Evolutionary conservation across 1,140 invertebrate species (phyloP).

Genomic region (Caerostris darwini): DNA sequence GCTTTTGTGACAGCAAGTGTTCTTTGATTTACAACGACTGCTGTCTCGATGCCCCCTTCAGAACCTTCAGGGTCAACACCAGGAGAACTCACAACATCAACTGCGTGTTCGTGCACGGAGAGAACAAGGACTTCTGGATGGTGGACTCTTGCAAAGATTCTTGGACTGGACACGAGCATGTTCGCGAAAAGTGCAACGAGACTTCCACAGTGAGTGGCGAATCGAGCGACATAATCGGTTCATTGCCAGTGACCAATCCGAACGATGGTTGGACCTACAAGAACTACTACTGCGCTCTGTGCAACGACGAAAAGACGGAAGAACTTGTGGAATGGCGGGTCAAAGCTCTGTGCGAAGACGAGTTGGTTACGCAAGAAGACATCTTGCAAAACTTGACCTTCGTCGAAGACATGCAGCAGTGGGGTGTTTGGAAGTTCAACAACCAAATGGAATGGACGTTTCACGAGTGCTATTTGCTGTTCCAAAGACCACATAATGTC

Average conservation of each 20-base stretch:
- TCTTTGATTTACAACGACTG: slow-evolving; percentile 69
- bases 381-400: slow-evolving; percentile 58
- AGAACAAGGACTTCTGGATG: slow-evolving; percentile 71
- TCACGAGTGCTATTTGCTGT: slow-evolving; percentile 48
- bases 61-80: slow-evolving; percentile 32
- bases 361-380: not conserved
- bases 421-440: slow-evolving; percentile 58
- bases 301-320: slow-evolving; percentile 82
- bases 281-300: slow-evolving; percentile 84
- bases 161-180: slow-evolving; percentile 16
- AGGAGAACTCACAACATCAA: slow-evolving; percentile 2
- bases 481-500: slow-evolving; percentile 19
- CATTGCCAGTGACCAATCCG: slow-evolving; percentile 37
- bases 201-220: not conserved
- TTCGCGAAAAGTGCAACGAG: slow-evolving; percentile 42
- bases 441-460: not conserved
- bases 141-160: slow-evolving; percentile 46
- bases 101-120: slow-evolving; percentile 63
- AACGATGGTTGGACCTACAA: slow-evolving; percentile 40
- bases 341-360: slow-evolving; percentile 35
- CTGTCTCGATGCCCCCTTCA: slow-evolving; percentile 58
- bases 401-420: slow-evolving; percentile 51
- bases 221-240: slow-evolving; percentile 30
- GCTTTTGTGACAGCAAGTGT: slow-evolving; percentile 70
- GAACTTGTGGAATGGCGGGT: slow-evolving; percentile 39